Percentiles rank a stretch among this genome's conserved stretches.
Evolutionary conservation across 2,888 invertebrate species (phyloP).

Genomic region (Acanthosepion pharaonis): DNA sequence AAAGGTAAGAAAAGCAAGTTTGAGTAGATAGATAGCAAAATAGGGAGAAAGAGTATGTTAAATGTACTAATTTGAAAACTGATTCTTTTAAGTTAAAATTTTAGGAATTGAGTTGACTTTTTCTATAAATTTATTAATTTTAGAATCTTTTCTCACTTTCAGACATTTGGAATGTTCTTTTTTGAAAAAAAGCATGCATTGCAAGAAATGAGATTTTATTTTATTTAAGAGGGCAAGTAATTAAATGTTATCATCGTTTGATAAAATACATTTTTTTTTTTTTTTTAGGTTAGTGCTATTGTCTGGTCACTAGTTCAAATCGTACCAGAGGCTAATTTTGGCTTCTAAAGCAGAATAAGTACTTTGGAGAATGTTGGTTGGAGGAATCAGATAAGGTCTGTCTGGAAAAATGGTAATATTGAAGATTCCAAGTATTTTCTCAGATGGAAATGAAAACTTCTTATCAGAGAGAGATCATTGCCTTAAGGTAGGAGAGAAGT

Average conservation of each 20-base stretch:
- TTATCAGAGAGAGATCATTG: background rate
- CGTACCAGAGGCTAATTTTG: background rate
- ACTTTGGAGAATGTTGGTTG: background rate
- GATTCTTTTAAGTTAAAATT: background rate
- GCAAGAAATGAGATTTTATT: background rate
- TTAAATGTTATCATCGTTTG: slow-evolving; percentile 9
- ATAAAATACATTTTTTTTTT: background rate
- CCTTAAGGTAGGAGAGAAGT: background rate
- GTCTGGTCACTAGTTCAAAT: background rate
- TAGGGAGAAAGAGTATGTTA: too few relatives aligned
- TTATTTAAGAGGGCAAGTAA: background rate
- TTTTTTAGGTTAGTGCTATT: background rate
- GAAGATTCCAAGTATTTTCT: background rate
- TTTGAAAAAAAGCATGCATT: background rate
- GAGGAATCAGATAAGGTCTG: background rate
- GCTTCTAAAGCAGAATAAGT: background rate
- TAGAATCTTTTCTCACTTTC: background rate
- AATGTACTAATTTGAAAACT: background rate
- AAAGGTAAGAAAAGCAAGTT: too few relatives aligned
- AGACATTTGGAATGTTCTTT: background rate
- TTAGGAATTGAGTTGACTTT: background rate
- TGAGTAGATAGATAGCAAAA: too few relatives aligned
- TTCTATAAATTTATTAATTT: background rate
- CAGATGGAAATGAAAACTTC: background rate
- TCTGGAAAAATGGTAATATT: background rate